phyloP scores from a whole-genome alignment of 1,140 invertebrate genomes.

The Pissodes strobi region DNA sequence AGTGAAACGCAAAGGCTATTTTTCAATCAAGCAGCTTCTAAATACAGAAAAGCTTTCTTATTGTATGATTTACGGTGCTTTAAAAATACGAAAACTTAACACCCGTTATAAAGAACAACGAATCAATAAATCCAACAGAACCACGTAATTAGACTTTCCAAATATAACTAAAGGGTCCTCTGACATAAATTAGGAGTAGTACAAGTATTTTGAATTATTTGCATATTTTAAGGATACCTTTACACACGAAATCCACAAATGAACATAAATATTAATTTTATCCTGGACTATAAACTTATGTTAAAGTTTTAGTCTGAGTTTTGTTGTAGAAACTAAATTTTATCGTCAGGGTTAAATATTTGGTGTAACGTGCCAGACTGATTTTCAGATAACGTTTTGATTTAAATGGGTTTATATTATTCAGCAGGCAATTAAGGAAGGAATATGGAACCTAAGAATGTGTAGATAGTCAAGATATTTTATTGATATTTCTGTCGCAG shows the following conservation, averaged over 20 bases:
- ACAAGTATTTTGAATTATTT: conserved; percentile 26
- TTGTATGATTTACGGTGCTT: no score
- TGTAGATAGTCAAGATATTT: no score
- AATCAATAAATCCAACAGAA: not conserved
- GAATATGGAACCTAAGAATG: no score
- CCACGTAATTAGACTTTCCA: conserved; percentile 17
- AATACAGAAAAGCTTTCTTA: no score
- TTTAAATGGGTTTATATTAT: no score
- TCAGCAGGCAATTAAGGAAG: no score
- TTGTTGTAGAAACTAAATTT: conserved; percentile 30
- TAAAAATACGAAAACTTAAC: no score
- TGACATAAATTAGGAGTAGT: conserved; percentile 16
- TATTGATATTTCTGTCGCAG: no score
- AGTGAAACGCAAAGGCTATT: no score
- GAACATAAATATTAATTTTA: conserved; percentile 39
- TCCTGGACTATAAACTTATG: conserved; percentile 7
- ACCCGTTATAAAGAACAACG: no score
- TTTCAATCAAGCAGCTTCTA: no score
- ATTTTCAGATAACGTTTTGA: conserved; percentile 6
- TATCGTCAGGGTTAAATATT: conserved; percentile 14
- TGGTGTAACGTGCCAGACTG: not conserved
- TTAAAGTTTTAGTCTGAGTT: conserved; percentile 29
- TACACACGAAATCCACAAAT: conserved; percentile 35
- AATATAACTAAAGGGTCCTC: not conserved
- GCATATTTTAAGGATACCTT: conserved; percentile 24